These are phyloP conservation scores for Myiozetetes cayanensis DNA, from an alignment of 2,113 vertebrate genomes.

Conservation along the genomic window DNA sequence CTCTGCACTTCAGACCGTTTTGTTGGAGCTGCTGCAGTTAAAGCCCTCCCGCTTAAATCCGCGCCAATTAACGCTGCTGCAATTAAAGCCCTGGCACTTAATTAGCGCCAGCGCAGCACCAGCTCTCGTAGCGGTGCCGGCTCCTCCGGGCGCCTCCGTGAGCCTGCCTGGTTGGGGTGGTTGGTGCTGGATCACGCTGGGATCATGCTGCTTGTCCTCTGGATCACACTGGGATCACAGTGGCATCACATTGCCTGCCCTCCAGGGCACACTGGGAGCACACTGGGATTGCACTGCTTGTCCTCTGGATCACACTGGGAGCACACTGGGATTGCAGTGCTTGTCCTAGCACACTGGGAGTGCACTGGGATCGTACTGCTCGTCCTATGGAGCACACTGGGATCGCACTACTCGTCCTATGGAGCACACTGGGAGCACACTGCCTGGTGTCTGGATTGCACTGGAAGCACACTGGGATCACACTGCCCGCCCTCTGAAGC, in stretches of 20 bases:
- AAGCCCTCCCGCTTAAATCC: not conserved
- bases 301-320: not conserved
- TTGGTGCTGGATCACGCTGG: not conserved
- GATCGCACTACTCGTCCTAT: not conserved
- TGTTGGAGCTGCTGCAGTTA: not conserved
- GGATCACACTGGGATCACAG: not conserved
- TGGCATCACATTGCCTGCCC: not conserved
- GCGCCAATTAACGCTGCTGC: rapidly evolving
- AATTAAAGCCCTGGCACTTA: not conserved
- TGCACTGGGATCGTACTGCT: not conserved
- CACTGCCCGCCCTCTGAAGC: not conserved
- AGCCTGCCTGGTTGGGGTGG: not conserved
- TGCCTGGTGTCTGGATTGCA: not conserved
- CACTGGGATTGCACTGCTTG: not conserved
- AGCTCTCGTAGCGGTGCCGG: rapidly evolving
- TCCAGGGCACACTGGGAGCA: not conserved
- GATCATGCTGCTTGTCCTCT: not conserved
- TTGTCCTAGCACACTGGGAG: not conserved
- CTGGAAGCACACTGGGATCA: not conserved
- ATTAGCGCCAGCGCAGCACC: rapidly evolving
- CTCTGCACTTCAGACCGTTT: not conserved
- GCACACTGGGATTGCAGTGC: not conserved
- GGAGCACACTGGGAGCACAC: not conserved
- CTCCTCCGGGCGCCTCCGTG: rapidly evolving
- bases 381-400: not conserved